These are phyloP conservation scores for Habroteleia sp. DNA, from an alignment of 2,888 invertebrate genomes.

Conservation along the genomic window DNA sequence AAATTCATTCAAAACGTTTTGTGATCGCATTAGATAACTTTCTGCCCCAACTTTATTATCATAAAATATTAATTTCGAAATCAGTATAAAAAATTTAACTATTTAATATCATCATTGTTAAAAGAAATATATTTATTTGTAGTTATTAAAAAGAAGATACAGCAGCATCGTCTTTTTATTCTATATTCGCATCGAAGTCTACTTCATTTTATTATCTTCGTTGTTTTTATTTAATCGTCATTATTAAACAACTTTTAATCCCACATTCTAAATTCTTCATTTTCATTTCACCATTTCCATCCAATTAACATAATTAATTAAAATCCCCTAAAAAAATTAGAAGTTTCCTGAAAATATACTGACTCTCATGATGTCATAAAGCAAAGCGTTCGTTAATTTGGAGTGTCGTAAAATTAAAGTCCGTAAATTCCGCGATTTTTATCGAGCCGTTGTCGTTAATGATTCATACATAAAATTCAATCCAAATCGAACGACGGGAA, in stretches of 20 bases:
- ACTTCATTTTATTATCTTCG: too few relatives aligned
- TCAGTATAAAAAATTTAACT: too few relatives aligned
- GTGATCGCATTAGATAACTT: too few relatives aligned
- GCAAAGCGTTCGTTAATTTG: conserved; percentile 33
- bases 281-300: not conserved
- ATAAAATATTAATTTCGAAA: too few relatives aligned
- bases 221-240: too few relatives aligned
- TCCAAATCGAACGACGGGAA: conserved; percentile 39
- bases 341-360: not conserved
- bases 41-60: too few relatives aligned
- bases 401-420: conserved; percentile 47
- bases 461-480: conserved; percentile 60
- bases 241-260: not conserved
- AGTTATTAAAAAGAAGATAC: too few relatives aligned
- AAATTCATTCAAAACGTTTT: too few relatives aligned
- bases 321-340: not conserved
- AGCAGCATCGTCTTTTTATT: too few relatives aligned
- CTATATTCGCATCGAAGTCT: too few relatives aligned
- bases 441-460: conserved; percentile 44
- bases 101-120: too few relatives aligned
- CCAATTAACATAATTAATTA: conserved; percentile 6
- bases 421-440: conserved; percentile 29
- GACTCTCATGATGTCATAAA: conserved; percentile 35
- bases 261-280: not conserved
- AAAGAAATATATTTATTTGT: too few relatives aligned